These are phyloP conservation scores for Tenthredo mesomela DNA, from an alignment of 2,888 invertebrate species.

Conservation along the genomic window DNA sequence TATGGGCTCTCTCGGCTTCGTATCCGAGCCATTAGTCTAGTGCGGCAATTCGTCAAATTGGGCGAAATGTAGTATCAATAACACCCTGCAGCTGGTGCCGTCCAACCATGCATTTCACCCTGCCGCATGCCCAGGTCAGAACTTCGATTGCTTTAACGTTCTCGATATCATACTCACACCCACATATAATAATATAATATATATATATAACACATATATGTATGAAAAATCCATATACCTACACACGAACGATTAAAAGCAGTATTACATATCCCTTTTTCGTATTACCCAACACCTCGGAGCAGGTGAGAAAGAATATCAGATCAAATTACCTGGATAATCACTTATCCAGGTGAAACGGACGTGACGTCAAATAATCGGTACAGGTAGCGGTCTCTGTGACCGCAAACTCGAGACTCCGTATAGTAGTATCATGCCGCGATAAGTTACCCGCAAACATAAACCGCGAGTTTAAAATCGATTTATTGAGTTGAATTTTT, in stretches of 20 bases:
- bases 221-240: not conserved
- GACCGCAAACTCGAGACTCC: not conserved
- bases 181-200: not conserved
- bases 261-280: not conserved
- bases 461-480: not conserved
- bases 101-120: slow-evolving; percentile 73
- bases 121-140: not conserved
- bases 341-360: slow-evolving; percentile 1
- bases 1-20: slow-evolving; percentile 57
- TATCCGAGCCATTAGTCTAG: slow-evolving; percentile 75
- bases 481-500: not conserved
- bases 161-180: not conserved
- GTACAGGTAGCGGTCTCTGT: slow-evolving; percentile 15
- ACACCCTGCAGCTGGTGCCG: slow-evolving; percentile 76
- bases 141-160: slow-evolving; percentile 38
- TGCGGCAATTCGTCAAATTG: slow-evolving; percentile 77
- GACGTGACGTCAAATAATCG: not conserved
- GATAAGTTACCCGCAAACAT: not conserved
- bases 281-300: not conserved
- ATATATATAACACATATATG: too few species aligned
- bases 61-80: slow-evolving; percentile 78
- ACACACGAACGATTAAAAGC: not conserved
- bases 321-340: not conserved
- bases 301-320: not conserved
- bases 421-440: not conserved